Evolutionary conservation across 1,140 invertebrate species (phyloP).

Genomic region (Andrena cerasifolii): DNA sequence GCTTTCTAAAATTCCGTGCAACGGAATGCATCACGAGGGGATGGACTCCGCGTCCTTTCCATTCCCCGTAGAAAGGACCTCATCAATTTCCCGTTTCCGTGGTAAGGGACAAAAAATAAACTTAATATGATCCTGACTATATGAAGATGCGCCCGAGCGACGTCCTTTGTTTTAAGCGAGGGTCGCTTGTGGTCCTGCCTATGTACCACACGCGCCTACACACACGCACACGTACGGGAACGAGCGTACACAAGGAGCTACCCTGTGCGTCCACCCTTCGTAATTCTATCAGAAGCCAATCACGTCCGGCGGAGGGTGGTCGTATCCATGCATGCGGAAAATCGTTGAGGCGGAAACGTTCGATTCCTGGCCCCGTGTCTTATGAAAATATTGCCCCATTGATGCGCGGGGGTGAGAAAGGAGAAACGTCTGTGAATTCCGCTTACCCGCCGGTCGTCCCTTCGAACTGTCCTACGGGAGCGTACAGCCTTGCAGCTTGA

Average conservation of each 20-base stretch:
- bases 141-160: slow-evolving; percentile 60
- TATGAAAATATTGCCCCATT: slow-evolving; percentile 68
- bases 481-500: neutral
- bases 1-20: slow-evolving; percentile 12
- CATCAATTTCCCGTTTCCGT: slow-evolving; percentile 69
- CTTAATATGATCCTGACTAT: slow-evolving; percentile 68
- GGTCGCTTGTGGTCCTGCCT: slow-evolving; percentile 63
- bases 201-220: slow-evolving; percentile 14
- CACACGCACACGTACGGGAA: slow-evolving; percentile 1
- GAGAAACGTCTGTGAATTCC: slow-evolving; percentile 11
- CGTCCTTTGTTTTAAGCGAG: slow-evolving; percentile 72
- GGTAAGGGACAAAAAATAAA: slow-evolving; percentile 68
- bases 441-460: neutral
- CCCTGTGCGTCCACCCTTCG: slow-evolving; percentile 71
- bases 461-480: no score
- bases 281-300: slow-evolving; percentile 81
- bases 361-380: slow-evolving; percentile 60
- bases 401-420: slow-evolving; percentile 22
- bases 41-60: slow-evolving; percentile 32
- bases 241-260: slow-evolving; percentile 47
- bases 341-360: slow-evolving; percentile 70
- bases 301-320: slow-evolving; percentile 74
- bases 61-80: slow-evolving; percentile 59
- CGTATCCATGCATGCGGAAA: slow-evolving; percentile 72
- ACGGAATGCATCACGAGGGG: slow-evolving; percentile 31